phyloP scores from a whole-genome alignment of 2,797 vertebrate genomes.

The Acipenser ruthenus region DNA sequence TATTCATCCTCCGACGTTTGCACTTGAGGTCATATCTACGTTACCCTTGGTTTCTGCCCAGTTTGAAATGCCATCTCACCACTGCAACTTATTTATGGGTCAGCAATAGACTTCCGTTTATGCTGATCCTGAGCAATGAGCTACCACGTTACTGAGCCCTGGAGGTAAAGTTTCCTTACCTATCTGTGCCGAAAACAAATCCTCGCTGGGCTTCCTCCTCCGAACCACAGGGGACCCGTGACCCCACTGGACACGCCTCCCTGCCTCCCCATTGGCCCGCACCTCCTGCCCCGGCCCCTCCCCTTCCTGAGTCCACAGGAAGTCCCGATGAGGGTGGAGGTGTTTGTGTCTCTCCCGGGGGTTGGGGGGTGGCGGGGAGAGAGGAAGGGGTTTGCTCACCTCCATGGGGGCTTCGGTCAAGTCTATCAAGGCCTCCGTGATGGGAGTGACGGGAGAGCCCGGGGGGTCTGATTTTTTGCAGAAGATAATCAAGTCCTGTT shows the following conservation, averaged over 20 bases:
- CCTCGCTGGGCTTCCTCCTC: slow-evolving; percentile 50
- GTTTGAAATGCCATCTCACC: too few species aligned
- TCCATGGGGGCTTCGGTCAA: slow-evolving; percentile 27
- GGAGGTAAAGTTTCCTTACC: slow-evolving; percentile 36
- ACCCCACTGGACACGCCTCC: slow-evolving; percentile 27
- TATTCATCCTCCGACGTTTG: too few species aligned
- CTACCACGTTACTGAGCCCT: too few species aligned
- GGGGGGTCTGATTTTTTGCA: slow-evolving; percentile 37
- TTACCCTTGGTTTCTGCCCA: too few species aligned
- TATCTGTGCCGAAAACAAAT: slow-evolving; percentile 53
- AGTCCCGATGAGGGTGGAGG: slow-evolving; percentile 28
- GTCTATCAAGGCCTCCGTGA: slow-evolving; percentile 36
- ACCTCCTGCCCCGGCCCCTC: slow-evolving; percentile 25
- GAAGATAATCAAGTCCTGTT: slow-evolving; percentile 51
- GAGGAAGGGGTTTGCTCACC: slow-evolving; percentile 36
- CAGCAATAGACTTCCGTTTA: too few species aligned
- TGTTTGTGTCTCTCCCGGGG: slow-evolving; percentile 39
- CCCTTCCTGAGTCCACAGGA: slow-evolving; percentile 23
- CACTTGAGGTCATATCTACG: too few species aligned
- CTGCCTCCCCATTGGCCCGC: slow-evolving; percentile 39
- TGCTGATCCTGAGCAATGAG: too few species aligned
- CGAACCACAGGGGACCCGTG: slow-evolving; percentile 29
- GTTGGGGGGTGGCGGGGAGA: slow-evolving; percentile 51
- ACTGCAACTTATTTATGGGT: too few species aligned
- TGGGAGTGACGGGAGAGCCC: slow-evolving; percentile 14